Percentiles rank a stretch among this genome's conserved stretches.
Conservation (phyloP, 2,888 invertebrate species). For the Cheiracanthium punctorium region DNA sequence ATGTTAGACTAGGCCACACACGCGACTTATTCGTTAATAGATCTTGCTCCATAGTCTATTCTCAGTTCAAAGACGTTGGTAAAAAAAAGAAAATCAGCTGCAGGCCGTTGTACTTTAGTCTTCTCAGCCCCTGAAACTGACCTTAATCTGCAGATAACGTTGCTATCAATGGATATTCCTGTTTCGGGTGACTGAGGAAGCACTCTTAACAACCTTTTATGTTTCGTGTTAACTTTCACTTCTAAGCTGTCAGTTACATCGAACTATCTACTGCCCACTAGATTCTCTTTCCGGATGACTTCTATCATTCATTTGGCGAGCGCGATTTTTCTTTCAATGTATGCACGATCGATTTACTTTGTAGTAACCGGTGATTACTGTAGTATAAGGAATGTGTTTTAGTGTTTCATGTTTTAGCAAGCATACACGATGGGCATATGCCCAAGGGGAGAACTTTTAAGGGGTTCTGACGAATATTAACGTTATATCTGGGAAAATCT, state of each 20-base stretch:
- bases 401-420: no score
- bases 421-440: no score
- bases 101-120: conserved; percentile 45
- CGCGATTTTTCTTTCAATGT: no score
- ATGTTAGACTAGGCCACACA: background rate
- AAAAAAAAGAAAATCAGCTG: conserved; percentile 30
- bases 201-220: conserved; percentile 8
- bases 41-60: background rate
- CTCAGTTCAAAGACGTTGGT: background rate
- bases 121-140: conserved; percentile 37
- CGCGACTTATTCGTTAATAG: background rate
- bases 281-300: no score
- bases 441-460: no score
- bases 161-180: conserved; percentile 32
- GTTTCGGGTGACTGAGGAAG: conserved; percentile 30
- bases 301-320: no score
- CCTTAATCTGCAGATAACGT: conserved; percentile 43
- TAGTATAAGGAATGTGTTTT: no score
- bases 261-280: conserved; percentile 1
- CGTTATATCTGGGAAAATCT: no score
- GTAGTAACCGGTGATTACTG: no score
- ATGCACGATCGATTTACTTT: no score
- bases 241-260: no score
- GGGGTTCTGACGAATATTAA: no score
- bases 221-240: conserved; percentile 44